Evolutionary conservation across 2,888 invertebrate genomes (phyloP), one percentile per base, ranked within the genome.

Genomic region (Stratiomys singularior): DNA sequence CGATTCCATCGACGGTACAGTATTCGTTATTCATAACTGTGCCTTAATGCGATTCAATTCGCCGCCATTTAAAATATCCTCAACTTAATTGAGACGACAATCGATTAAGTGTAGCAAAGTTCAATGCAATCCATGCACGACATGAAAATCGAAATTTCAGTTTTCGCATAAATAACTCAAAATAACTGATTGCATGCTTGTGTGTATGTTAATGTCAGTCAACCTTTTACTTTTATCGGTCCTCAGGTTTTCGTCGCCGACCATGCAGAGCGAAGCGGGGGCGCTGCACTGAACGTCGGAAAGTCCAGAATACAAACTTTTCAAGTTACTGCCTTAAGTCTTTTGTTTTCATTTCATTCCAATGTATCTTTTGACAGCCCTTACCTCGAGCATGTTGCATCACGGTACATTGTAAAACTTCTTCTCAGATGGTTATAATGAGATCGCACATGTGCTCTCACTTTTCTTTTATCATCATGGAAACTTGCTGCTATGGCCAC

Each of bases 141-240:
- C 27, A 64, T 7, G 64, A 15, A 64, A 27, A 28, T 30, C 30
- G 28, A 30, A 64, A 64, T 28, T 30, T 18, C 4, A 64, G 28
- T 64, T 64, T 64, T 27, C 64, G 1, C 64, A 64, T 64, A 64
- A 64, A 64, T 30, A 27, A 64, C 27, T 27, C n/a, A n/a, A 28
- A 64, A 37, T n/a, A 60, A 60, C 4, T 9, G 64, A 64, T 64
- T 64, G 27, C 11, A 28, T 52, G 52, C 4, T 4, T 52, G 3
- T 37, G 15, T 15, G 52, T 13, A 18, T 18, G 52, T 13, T n/a
- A 52, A 52, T 52, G 18, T 52, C 52, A n/a, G 58, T 25, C 58
- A 18, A 60, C 21, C 58, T 60, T 60, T 60, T 60, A 18, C 58
- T 52, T 60, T 60, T 60, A 18, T 52, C 52, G 52, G 18, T 52